phyloP scores from a whole-genome alignment of 35 echinoderm and acorn worm species.

The Apostichopus parvimensis region DNA sequence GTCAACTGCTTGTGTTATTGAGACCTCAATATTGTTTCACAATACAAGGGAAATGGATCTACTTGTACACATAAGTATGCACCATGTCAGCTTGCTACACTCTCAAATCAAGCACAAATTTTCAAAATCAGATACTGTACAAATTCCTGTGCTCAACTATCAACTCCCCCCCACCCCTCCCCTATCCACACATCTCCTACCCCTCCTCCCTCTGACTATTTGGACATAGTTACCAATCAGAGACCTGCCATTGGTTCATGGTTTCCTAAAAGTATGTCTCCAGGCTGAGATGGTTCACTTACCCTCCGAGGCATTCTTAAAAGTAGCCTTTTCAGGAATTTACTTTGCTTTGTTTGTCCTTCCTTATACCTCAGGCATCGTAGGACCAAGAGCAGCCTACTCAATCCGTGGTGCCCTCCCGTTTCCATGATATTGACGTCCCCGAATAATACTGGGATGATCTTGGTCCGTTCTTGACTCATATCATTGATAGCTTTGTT shows the following conservation, averaged over 20 bases:
- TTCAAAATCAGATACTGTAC: too few relatives aligned
- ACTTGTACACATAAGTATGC: too few relatives aligned
- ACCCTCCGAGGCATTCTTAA: not conserved
- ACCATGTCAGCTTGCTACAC: too few relatives aligned
- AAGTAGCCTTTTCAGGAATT: constrained; percentile 31
- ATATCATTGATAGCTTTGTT: constrained; percentile 7
- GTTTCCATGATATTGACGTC: not conserved
- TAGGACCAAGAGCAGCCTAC: constrained; percentile 1
- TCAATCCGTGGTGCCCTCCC: not conserved
- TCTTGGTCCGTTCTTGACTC: constrained; percentile 24
- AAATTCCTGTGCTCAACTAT: not conserved
- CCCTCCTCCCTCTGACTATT: not conserved
- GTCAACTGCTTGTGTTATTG: too few relatives aligned
- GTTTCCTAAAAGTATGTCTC: not conserved
- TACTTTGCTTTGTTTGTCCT: not conserved
- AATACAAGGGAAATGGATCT: too few relatives aligned
- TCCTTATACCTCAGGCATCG: constrained; percentile 39
- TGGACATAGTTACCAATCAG: not conserved
- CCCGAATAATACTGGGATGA: constrained; percentile 31
- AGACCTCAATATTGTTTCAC: too few relatives aligned
- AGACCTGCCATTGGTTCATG: not conserved
- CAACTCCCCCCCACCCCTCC: not conserved
- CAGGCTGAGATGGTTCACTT: not conserved
- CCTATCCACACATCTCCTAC: not conserved
- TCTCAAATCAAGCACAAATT: too few relatives aligned